Percentiles rank a stretch among this genome's conserved stretches.
Evolutionary conservation across 2,888 invertebrate species (phyloP).

Genomic region (Tholera decimalis): DNA sequence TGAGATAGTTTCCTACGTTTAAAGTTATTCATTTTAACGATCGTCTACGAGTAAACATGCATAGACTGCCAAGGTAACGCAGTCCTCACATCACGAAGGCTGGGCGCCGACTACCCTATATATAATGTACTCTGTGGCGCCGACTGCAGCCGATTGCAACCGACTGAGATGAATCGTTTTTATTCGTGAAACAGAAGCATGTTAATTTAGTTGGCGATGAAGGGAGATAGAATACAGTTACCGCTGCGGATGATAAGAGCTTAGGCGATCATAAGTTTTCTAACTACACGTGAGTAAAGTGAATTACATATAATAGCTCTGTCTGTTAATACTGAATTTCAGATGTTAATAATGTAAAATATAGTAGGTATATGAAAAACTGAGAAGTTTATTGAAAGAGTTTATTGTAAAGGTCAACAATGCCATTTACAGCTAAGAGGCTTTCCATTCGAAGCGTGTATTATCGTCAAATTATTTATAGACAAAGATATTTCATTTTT

Average conservation of each 20-base stretch:
- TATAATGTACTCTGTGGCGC: no score
- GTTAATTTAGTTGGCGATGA: not conserved
- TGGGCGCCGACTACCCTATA: constrained; percentile 39
- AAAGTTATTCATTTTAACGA: constrained; percentile 47
- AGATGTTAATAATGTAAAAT: not conserved
- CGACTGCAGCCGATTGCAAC: constrained; percentile 38
- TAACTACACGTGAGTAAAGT: not conserved
- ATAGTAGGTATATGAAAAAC: not conserved
- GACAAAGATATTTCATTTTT: not conserved
- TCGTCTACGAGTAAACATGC: constrained; percentile 13
- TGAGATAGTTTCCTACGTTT: not conserved
- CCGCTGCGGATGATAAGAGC: not conserved
- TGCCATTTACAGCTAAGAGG: not conserved
- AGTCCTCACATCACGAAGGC: constrained; percentile 17
- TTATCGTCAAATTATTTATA: not conserved
- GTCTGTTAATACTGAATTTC: not conserved
- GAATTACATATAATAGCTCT: not conserved
- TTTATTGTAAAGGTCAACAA: not conserved
- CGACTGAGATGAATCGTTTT: constrained; percentile 8
- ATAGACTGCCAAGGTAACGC: constrained; percentile 8
- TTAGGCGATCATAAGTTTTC: not conserved
- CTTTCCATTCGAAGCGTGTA: not conserved
- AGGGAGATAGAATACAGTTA: constrained; percentile 7
- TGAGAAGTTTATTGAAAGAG: not conserved
- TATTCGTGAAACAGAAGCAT: constrained; percentile 14